A percentile compares a stretch with the other conserved stretches of the same genome.
These are phyloP conservation scores for Drosophila gaucha DNA, from an alignment of 2,888 invertebrate species.

Conservation along the genomic window DNA sequence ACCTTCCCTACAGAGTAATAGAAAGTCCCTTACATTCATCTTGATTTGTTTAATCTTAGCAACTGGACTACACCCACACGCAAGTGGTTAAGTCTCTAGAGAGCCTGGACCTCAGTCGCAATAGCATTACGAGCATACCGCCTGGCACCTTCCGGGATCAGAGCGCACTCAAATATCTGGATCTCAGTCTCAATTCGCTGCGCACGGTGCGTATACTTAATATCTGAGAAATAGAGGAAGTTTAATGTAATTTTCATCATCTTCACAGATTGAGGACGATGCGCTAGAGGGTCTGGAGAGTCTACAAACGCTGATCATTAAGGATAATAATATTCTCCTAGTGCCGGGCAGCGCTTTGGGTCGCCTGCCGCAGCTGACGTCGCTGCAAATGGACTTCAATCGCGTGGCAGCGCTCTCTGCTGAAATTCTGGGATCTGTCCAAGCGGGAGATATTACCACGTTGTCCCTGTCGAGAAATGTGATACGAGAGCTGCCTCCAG, in stretches of 20 bases:
- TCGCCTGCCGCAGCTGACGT: slow-evolving; percentile 90
- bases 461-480: slow-evolving; percentile 93
- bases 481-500: slow-evolving; percentile 92
- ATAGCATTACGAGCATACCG: slow-evolving; percentile 92
- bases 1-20: too few relatives aligned
- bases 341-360: slow-evolving; percentile 93
- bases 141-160: slow-evolving; percentile 93
- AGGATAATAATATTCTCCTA: slow-evolving; percentile 94
- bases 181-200: slow-evolving; percentile 93
- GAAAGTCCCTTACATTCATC: too few relatives aligned
- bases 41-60: too few relatives aligned
- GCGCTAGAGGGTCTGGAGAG: slow-evolving; percentile 93
- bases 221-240: too few relatives aligned
- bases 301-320: slow-evolving; percentile 90
- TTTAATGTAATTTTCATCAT: background rate
- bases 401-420: slow-evolving; percentile 93
- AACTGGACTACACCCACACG: slow-evolving; percentile 90
- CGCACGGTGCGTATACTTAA: slow-evolving; percentile 89
- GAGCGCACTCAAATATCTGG: slow-evolving; percentile 89
- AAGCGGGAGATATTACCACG: slow-evolving; percentile 89
- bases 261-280: slow-evolving; percentile 92
- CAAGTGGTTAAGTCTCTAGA: slow-evolving; percentile 89
- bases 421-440: slow-evolving; percentile 90
- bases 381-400: slow-evolving; percentile 93
- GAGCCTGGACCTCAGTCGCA: slow-evolving; percentile 92